Base-by-base conservation (phyloP, 2,888 invertebrate species). In the Malthinus flaveolus region DNA sequence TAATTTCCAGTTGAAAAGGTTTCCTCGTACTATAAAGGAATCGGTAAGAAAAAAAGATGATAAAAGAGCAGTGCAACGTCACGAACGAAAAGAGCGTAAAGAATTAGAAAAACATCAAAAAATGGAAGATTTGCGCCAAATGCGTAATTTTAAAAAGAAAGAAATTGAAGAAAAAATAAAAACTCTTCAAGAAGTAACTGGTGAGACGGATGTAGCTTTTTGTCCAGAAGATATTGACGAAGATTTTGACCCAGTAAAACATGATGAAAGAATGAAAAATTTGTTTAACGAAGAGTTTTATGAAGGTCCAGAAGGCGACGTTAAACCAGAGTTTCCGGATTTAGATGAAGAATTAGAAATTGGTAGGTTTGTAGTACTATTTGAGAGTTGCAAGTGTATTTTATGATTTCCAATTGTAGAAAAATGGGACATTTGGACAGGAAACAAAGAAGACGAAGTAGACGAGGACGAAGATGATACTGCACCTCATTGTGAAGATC, bases 111-210 rank as follows among this genome's bases (percentile, higher is more conserved):
- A 93, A 74, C 79, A 86, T 53, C 84, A 85, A 69, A 93, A 92
- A 74, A 85, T 87, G 81, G 90, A 93, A 67, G 97, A 97, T 75
- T 81, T 98, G n/a, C 90, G 89, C 45, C 83, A 93, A 66, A 78
- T 97, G 35, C 93, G 94, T 77, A 90, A 91, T 23, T 78, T 95
- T 61, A 97, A 97, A 74, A 82, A 89, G 55, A 88, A 90, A 73
- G 97, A 98, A 80, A 94, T 97, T 63, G 86, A 91, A 74, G 90
- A 93, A 61, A 96, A 95, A 79, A 86, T 98, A 46, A 85, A 88
- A 52, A 89, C 89, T 78, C 79, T 99, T 6, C 91, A 91, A 78
- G 88, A 93, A 74, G 88, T 96, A 32, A 92, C 96, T 1, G 97
- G 97, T 9, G 91, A 93, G 74, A 83, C 87, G 12, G 84, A 85